Base-by-base conservation (phyloP, 2,888 invertebrate species). In the Cistogaster globosa region DNA sequence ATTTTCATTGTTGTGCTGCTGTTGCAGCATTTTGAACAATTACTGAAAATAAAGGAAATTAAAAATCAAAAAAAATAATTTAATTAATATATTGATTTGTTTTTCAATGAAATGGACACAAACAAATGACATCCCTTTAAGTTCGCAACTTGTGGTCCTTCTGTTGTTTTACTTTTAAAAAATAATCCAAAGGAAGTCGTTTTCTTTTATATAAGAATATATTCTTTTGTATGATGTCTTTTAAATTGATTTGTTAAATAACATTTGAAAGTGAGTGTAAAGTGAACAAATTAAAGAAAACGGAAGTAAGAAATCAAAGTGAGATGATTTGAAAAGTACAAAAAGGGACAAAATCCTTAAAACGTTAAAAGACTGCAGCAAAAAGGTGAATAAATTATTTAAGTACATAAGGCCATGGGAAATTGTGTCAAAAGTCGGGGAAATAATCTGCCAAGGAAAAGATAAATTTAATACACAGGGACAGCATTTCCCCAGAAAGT, bases 51-150 rank as follows among this genome's bases (percentile, higher is more conserved):
- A 53, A 76, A 63, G 53, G n/a, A 57, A 45, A 48, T 48, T n/a
- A 6, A 7, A 53, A 26, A 26, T 26, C n/a, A n/a, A n/a, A 55
- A 22, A 72, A 68, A 63, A 84, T 76, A 84, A 84, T 84, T 84
- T 72, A 84, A 82, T 84, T 84, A 79, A 18, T 38, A 57, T 26
- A 14, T 57, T 68, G 84, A 62, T 14, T 14, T 55, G 38, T 68
- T 81, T 42, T 38, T 48, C 20, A 32, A 16, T 12, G 9, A 16
- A 57, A 45, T 38, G 45, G 58, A 45, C n/a, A n/a, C 22, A 45
- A 60, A 65, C 1, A 55, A 55, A 55, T 76, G 20, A 11, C 20
- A 32, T 48, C 26, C 36, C 48, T 72, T 55, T 20, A 42, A n/a
- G 48, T 20, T 48, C 14, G 1, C 42, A 42, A 3, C 12, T 42